Evolutionary conservation across 2,888 invertebrate genomes (phyloP).

Genomic region (Aspidiotus destructor): DNA sequence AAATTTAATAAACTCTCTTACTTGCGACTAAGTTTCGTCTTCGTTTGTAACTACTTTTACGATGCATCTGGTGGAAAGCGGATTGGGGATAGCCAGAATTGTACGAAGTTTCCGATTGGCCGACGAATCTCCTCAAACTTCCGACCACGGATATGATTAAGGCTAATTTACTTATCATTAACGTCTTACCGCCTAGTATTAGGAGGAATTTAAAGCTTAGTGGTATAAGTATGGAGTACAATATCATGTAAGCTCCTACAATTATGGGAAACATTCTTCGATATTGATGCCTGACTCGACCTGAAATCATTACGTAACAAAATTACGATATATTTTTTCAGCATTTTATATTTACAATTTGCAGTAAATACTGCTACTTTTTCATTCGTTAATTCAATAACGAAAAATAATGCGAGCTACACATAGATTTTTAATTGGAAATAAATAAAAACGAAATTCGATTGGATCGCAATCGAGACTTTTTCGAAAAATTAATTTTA

Average conservation of each 20-base stretch:
- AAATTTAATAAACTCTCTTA: not conserved
- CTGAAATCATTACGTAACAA: slow-evolving; percentile 33
- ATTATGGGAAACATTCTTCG: slow-evolving; percentile 35
- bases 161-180: slow-evolving; percentile 23
- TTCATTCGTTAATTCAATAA: not conserved
- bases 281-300: slow-evolving; percentile 33
- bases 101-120: slow-evolving; percentile 1
- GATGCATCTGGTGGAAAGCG: not conserved
- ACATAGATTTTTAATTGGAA: no score
- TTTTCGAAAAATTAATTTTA: no score
- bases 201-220: slow-evolving; percentile 29
- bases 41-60: slow-evolving; percentile 1
- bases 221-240: slow-evolving; percentile 28
- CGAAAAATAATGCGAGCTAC: no score
- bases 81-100: no score
- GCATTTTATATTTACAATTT: no score
- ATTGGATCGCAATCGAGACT: no score
- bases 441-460: no score
- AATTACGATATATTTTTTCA: slow-evolving; percentile 8
- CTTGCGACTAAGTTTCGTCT: not conserved
- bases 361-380: not conserved
- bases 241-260: slow-evolving; percentile 34
- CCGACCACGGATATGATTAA: slow-evolving; percentile 23
- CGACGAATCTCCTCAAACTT: slow-evolving; percentile 11
- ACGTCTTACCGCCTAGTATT: slow-evolving; percentile 24